These are phyloP conservation scores for Drosophila burlai DNA, from an alignment of 1,140 invertebrate species.

Conservation along the genomic window DNA sequence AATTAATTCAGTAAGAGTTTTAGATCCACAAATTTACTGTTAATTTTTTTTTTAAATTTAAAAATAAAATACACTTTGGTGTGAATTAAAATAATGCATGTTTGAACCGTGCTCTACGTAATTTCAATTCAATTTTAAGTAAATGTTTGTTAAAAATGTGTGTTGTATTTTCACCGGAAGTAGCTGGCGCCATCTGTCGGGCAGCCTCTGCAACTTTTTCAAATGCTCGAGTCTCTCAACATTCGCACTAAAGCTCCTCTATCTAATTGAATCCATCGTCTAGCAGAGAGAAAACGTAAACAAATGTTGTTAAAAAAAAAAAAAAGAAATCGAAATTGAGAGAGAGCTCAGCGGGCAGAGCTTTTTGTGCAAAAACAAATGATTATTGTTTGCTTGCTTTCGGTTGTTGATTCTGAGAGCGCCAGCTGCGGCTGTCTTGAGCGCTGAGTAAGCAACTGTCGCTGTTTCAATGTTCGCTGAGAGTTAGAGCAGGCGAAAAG, in stretches of 20 bases:
- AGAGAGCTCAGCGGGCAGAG: not conserved
- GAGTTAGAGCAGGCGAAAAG: constrained; percentile 44
- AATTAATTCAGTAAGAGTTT: not conserved
- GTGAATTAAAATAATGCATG: no score
- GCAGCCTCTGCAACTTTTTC: not conserved
- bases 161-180: not conserved
- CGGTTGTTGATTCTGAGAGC: constrained; percentile 72
- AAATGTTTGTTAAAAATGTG: not conserved
- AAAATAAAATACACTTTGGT: not conserved
- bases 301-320: constrained; percentile 31
- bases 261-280: constrained; percentile 21
- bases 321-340: not conserved
- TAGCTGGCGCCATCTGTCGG: constrained; percentile 10
- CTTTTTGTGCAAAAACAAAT: constrained; percentile 46
- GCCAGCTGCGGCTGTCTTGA: constrained; percentile 27
- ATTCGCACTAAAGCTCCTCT: constrained; percentile 5
- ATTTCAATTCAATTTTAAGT: not conserved
- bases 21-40: no score
- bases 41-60: no score
- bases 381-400: constrained; percentile 58
- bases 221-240: not conserved
- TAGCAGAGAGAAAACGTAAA: constrained; percentile 32
- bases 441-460: constrained; percentile 40
- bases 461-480: constrained; percentile 72
- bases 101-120: not conserved